These are phyloP conservation scores for Anoura caudifer DNA, from an alignment of 2,113 vertebrate species.

Conservation along the genomic window DNA sequence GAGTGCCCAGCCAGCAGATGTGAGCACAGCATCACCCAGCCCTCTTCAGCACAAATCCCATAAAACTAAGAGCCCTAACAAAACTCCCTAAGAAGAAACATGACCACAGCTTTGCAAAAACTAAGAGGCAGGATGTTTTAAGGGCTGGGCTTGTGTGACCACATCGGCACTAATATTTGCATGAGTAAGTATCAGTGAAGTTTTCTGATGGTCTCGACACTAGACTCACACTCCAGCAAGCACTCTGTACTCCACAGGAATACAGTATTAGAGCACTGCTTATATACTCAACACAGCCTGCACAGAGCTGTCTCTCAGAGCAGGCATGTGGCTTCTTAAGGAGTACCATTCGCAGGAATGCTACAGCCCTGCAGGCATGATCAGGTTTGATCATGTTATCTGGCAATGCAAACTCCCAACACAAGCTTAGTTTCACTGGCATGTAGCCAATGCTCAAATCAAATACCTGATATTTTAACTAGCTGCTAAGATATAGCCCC, in stretches of 20 bases:
- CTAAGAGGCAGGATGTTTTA: background rate
- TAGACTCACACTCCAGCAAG: background rate
- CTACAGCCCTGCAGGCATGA: background rate
- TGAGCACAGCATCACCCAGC: background rate
- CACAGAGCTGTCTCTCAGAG: background rate
- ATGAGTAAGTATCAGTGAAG: background rate
- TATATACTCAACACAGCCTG: background rate
- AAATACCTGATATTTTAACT: constrained; percentile 29
- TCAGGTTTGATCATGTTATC: background rate
- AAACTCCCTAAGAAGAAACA: background rate
- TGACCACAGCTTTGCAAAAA: background rate
- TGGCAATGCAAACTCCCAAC: background rate
- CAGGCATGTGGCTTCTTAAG: background rate
- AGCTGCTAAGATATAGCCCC: background rate
- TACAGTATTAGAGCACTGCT: background rate
- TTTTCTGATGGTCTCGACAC: background rate
- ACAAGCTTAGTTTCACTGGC: background rate
- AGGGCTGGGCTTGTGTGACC: background rate
- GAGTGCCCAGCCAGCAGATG: background rate
- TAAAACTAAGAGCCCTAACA: background rate
- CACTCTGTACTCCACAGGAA: background rate
- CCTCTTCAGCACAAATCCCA: background rate
- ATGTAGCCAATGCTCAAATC: background rate
- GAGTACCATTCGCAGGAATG: background rate
- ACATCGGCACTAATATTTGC: background rate